phyloP scores from a whole-genome alignment of 2,113 vertebrate genomes.

The Guaruba guarouba region DNA sequence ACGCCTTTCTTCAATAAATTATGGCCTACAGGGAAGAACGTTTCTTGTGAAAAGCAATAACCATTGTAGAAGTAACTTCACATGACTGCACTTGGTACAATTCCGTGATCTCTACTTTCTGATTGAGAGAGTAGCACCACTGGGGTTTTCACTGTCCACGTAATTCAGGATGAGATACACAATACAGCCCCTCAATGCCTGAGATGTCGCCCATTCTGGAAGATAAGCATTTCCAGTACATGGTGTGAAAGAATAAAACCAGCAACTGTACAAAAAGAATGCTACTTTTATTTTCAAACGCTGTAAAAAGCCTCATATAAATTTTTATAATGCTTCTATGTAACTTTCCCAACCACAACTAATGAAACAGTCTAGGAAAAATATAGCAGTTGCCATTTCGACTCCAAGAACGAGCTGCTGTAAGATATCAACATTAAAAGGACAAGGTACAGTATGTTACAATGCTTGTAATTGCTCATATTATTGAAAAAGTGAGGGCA shows the following conservation, averaged over 20 bases:
- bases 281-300: slow-evolving; percentile 73
- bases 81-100: neutral
- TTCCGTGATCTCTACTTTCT: neutral
- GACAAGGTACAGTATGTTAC: slow-evolving; percentile 32
- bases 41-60: neutral
- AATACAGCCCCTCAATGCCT: neutral
- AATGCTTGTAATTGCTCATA: neutral
- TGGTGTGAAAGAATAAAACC: neutral
- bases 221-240: neutral
- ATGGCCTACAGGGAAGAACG: neutral
- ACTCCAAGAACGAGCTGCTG: slow-evolving; percentile 42
- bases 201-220: neutral
- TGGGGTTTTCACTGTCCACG: neutral
- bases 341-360: slow-evolving; percentile 65
- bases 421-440: slow-evolving; percentile 20
- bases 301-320: slow-evolving; percentile 76
- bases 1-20: neutral
- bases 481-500: slow-evolving; percentile 23
- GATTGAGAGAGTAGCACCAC: neutral
- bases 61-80: neutral
- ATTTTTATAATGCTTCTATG: slow-evolving; percentile 68
- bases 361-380: slow-evolving; percentile 64
- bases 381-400: slow-evolving; percentile 58
- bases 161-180: neutral
- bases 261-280: slow-evolving; percentile 62